Conservation (phyloP, 2,113 vertebrate genomes). For the Aplodontia rufa region DNA sequence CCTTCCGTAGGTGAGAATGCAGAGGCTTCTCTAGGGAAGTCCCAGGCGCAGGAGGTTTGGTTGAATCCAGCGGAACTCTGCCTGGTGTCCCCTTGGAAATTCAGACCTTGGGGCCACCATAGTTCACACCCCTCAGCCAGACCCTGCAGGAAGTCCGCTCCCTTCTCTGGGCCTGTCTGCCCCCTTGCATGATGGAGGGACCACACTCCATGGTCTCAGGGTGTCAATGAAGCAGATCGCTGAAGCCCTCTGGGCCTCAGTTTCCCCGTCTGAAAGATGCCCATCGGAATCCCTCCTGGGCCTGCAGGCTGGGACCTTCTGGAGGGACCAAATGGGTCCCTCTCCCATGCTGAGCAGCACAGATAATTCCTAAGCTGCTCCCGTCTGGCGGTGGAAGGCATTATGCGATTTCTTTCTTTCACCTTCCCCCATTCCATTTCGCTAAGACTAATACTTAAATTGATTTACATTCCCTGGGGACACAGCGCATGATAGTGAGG, state of each 20-base stretch:
- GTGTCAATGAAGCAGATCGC: background rate
- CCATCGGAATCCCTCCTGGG: background rate
- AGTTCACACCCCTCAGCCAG: background rate
- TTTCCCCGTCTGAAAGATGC: conserved; percentile 25
- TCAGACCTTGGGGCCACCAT: background rate
- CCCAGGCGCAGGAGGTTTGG: background rate
- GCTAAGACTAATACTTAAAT: conserved; percentile 81
- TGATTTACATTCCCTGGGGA: conserved; percentile 80
- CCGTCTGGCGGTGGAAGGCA: conserved; percentile 51
- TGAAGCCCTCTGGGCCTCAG: background rate
- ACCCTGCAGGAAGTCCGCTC: background rate
- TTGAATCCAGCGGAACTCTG: background rate
- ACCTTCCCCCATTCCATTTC: conserved; percentile 78
- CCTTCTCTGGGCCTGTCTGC: background rate
- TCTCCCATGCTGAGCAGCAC: conserved; percentile 2
- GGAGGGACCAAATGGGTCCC: background rate
- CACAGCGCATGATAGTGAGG: conserved; percentile 30
- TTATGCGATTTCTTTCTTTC: conserved; percentile 64
- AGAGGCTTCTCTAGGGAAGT: background rate
- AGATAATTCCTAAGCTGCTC: conserved; percentile 54
- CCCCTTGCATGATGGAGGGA: background rate
- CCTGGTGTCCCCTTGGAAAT: background rate
- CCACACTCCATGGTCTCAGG: background rate
- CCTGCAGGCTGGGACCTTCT: background rate
- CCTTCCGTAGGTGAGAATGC: background rate